These are phyloP conservation scores for Oreochromis mossambicus DNA, from an alignment of 2,797 vertebrate species.

Conservation along the genomic window DNA sequence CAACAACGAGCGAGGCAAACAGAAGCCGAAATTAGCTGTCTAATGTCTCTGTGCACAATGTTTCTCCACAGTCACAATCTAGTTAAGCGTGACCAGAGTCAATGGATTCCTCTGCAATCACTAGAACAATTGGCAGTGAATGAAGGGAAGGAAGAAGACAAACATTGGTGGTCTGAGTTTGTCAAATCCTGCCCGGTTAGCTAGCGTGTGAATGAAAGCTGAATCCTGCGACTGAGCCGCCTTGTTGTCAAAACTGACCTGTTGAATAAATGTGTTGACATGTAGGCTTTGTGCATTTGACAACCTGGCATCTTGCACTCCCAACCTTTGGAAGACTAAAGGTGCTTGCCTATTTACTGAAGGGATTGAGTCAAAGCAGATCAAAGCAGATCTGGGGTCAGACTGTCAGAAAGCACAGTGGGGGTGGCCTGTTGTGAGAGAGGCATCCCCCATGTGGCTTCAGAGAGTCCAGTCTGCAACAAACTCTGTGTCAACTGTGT, in stretches of 20 bases:
- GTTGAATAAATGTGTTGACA: constrained; percentile 58
- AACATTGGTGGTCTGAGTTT: constrained; percentile 18
- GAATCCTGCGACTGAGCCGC: constrained; percentile 8
- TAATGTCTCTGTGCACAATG: constrained; percentile 27
- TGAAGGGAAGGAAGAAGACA: constrained; percentile 19
- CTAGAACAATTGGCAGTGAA: constrained; percentile 34
- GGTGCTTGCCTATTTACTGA: constrained; percentile 2
- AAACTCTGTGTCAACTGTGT: neutral
- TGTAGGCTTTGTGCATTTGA: constrained; percentile 24
- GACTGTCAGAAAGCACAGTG: neutral
- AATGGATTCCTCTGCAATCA: constrained; percentile 34
- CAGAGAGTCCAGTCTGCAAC: neutral
- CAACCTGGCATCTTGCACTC: constrained; percentile 22
- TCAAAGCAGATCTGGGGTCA: neutral
- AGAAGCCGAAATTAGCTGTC: constrained; percentile 40
- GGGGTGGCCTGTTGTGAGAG: neutral
- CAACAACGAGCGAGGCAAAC: constrained; percentile 19
- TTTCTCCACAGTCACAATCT: constrained; percentile 43
- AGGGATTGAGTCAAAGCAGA: neutral
- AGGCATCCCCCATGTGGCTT: neutral
- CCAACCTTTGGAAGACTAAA: constrained; percentile 10
- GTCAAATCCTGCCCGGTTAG: constrained; percentile 18
- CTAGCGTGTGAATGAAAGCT: constrained; percentile 21
- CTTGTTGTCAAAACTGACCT: constrained; percentile 21
- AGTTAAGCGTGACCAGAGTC: constrained; percentile 56